These are phyloP conservation scores for Cairina moschata DNA, from an alignment of 2,113 vertebrate species.

Conservation along the genomic window DNA sequence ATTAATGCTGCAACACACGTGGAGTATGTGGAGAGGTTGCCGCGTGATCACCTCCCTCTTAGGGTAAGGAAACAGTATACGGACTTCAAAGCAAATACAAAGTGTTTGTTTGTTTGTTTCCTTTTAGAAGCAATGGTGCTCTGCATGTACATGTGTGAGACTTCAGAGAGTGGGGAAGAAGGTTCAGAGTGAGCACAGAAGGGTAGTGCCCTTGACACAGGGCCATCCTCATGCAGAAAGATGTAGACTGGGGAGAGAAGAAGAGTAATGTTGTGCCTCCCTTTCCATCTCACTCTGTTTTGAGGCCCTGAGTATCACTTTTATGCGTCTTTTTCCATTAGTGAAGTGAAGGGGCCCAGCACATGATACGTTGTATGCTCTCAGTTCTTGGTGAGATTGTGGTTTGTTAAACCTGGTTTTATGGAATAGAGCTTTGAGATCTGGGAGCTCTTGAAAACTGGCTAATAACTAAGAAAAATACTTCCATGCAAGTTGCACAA, in stretches of 20 bases:
- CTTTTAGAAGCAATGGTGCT: too few relatives aligned
- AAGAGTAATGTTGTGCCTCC: accelerated
- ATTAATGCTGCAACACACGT: accelerated
- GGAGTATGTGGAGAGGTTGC: not conserved
- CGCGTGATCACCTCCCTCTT: not conserved
- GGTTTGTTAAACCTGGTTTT: not conserved
- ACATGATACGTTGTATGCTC: accelerated
- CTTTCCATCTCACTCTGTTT: not conserved
- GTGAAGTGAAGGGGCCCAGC: not conserved
- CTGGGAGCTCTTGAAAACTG: not conserved
- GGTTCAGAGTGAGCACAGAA: not conserved
- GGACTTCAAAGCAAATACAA: not conserved
- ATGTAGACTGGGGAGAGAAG: not conserved
- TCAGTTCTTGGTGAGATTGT: not conserved
- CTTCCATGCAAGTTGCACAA: not conserved
- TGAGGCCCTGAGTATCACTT: not conserved
- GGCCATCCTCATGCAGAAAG: not conserved
- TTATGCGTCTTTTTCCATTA: not conserved
- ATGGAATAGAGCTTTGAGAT: not conserved
- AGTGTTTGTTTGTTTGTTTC: not conserved
- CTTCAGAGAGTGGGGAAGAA: not conserved
- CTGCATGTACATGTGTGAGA: not conserved
- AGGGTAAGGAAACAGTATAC: too few relatives aligned
- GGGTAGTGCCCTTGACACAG: not conserved
- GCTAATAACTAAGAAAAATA: not conserved